Percentiles rank a stretch among this genome's conserved stretches.
These are phyloP conservation scores for Littorina saxatilis DNA, from an alignment of 1,140 invertebrate genomes.

Conservation along the genomic window DNA sequence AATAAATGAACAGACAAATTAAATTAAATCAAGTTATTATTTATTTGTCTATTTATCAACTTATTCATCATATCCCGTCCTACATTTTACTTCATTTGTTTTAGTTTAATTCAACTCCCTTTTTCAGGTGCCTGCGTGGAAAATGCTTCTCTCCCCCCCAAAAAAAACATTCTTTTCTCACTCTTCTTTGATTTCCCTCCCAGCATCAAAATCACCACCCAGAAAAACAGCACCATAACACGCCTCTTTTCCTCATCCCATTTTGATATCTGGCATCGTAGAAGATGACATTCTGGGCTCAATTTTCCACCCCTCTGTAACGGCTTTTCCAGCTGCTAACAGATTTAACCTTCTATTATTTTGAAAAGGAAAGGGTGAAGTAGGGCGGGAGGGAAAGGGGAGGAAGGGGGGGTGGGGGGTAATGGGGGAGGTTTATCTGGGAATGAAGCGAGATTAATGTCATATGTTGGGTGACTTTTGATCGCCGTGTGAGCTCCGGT, in stretches of 20 bases:
- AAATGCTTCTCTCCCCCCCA: not conserved
- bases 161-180: not conserved
- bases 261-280: conserved; percentile 30
- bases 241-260: conserved; percentile 13
- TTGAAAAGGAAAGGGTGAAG: not conserved
- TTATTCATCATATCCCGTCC: too few relatives aligned
- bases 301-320: conserved; percentile 4
- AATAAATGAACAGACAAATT: too few relatives aligned
- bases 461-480: conserved; percentile 7
- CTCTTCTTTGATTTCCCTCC: not conserved
- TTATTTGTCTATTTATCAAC: too few relatives aligned
- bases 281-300: conserved; percentile 22
- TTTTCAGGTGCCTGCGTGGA: not conserved
- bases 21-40: too few relatives aligned
- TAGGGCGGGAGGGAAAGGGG: too few relatives aligned
- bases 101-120: too few relatives aligned
- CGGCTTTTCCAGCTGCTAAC: conserved; percentile 9
- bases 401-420: not conserved
- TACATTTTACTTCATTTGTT: too few relatives aligned
- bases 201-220: not conserved
- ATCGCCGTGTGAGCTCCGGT: conserved; percentile 9
- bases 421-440: not conserved
- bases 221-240: not conserved
- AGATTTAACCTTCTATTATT: conserved; percentile 18
- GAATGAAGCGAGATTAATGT: not conserved